Conservation (phyloP, 2,797 vertebrate genomes). For the Onychomys arenicola region DNA sequence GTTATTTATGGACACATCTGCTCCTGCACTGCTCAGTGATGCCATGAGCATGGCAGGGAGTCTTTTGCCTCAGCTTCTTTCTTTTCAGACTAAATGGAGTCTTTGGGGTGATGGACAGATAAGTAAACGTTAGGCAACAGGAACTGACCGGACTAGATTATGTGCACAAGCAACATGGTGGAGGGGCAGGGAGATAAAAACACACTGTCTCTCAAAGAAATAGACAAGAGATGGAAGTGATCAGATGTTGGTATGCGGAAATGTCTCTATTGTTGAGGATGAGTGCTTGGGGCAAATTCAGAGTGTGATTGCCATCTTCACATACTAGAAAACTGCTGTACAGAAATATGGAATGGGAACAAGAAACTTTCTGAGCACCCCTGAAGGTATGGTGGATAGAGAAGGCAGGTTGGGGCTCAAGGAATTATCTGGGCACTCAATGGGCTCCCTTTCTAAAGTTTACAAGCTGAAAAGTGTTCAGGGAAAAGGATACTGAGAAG, state of each 20-base stretch:
- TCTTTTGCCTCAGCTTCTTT: background rate
- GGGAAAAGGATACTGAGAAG: background rate
- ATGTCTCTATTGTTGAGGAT: background rate
- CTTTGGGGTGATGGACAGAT: background rate
- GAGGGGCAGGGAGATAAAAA: background rate
- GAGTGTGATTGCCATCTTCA: background rate
- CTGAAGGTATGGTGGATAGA: background rate
- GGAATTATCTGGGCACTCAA: background rate
- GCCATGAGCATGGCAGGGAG: rapidly evolving
- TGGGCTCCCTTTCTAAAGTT: background rate
- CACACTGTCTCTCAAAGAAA: background rate
- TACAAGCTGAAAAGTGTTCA: background rate
- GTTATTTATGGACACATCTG: background rate
- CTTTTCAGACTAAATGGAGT: background rate
- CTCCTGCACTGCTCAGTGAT: background rate
- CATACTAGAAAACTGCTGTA: background rate
- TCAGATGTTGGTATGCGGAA: background rate
- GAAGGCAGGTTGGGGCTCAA: background rate
- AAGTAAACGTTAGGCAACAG: background rate
- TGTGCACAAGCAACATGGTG: background rate
- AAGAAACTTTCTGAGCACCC: background rate
- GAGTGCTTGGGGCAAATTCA: rapidly evolving
- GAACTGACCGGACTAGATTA: background rate
- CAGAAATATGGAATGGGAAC: background rate
- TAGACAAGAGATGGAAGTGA: background rate